Percentiles rank a stretch among this genome's conserved stretches.
Evolutionary conservation across 2,888 invertebrate species (phyloP).

Genomic region (Plebejus argus): DNA sequence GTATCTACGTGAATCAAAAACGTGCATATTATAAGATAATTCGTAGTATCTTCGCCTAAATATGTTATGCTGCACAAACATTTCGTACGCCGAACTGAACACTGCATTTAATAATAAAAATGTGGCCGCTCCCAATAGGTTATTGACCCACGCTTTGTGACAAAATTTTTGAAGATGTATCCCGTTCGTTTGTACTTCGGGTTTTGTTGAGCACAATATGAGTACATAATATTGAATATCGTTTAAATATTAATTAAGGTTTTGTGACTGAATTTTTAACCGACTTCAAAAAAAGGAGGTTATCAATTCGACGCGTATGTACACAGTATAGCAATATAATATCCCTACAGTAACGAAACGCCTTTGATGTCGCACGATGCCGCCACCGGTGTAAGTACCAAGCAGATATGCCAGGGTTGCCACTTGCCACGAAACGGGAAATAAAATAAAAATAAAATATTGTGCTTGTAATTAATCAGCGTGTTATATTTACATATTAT

Average conservation of each 20-base stretch:
- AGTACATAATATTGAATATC: neutral
- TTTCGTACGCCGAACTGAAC: constrained; percentile 41
- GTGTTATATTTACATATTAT: too few species aligned
- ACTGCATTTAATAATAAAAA: constrained; percentile 71
- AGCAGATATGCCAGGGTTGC: too few species aligned
- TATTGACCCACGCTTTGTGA: constrained; percentile 73
- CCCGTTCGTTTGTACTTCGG: constrained; percentile 41
- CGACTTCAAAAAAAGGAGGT: too few species aligned
- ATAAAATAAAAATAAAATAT: too few species aligned
- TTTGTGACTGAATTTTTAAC: neutral
- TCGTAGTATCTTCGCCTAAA: neutral
- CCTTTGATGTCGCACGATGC: too few species aligned
- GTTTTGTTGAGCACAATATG: neutral
- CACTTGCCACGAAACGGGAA: too few species aligned
- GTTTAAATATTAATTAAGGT: neutral
- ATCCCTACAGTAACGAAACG: too few species aligned
- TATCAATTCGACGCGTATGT: too few species aligned
- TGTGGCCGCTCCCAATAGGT: constrained; percentile 74
- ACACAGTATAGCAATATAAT: too few species aligned
- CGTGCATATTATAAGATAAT: neutral
- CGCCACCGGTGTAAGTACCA: too few species aligned
- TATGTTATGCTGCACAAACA: constrained; percentile 14
- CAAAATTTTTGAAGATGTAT: constrained; percentile 71
- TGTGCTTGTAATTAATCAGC: too few species aligned
- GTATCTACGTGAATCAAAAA: neutral